Evolutionary conservation across 1,140 invertebrate genomes (phyloP).

Genomic region (Parapsyche elsis): DNA sequence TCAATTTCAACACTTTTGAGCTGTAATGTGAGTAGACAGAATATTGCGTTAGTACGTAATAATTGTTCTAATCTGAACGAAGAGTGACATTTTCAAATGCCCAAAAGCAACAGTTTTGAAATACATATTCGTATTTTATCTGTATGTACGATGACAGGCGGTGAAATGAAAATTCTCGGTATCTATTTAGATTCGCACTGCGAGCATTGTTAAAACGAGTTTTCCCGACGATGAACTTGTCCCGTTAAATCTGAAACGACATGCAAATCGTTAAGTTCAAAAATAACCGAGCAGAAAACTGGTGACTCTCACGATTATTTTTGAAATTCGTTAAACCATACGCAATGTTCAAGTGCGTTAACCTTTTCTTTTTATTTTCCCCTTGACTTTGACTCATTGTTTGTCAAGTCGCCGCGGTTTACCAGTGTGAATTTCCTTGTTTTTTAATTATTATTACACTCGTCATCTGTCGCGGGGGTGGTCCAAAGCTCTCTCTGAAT

Average conservation of each 20-base stretch:
- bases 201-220: neutral
- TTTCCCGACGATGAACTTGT: neutral
- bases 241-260: neutral
- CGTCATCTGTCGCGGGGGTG: neutral
- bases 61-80: too few relatives aligned
- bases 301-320: neutral
- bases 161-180: neutral
- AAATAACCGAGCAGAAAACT: conserved; percentile 6
- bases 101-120: too few relatives aligned
- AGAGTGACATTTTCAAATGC: too few relatives aligned
- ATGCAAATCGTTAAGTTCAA: neutral
- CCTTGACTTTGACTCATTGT: neutral
- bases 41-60: neutral
- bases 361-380: conserved; percentile 1
- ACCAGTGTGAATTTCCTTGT: neutral
- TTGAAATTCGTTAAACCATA: neutral
- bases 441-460: neutral
- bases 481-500: too few relatives aligned
- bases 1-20: neutral
- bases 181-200: neutral
- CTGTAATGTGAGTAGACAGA: conserved; percentile 7
- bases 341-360: conserved; percentile 7
- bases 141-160: too few relatives aligned
- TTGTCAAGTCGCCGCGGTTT: neutral
- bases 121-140: neutral